Conservation (phyloP, 2,113 vertebrate genomes). For the Halcyon senegalensis region DNA sequence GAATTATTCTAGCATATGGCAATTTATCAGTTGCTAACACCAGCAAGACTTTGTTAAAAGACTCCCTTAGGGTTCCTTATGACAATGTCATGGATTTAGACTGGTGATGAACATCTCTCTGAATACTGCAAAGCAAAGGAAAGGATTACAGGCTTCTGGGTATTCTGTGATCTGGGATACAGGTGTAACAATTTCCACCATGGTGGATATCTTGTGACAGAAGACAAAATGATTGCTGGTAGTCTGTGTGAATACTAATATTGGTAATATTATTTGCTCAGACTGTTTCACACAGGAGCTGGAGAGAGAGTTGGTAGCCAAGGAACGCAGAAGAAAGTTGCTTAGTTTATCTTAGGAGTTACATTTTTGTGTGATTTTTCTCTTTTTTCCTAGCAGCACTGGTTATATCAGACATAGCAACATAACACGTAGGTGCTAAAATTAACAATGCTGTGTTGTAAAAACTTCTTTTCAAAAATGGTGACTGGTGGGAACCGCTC, state of each 20-base stretch:
- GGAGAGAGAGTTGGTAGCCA: neutral
- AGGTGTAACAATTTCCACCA: neutral
- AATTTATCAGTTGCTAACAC: neutral
- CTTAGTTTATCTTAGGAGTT: neutral
- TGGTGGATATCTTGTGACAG: neutral
- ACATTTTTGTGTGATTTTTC: neutral
- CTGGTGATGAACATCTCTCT: neutral
- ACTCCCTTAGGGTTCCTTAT: neutral
- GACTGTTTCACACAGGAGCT: neutral
- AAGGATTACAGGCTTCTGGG: neutral
- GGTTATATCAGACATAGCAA: neutral
- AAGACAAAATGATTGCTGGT: neutral
- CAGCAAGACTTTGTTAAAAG: neutral
- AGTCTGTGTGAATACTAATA: neutral
- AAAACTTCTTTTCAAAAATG: neutral
- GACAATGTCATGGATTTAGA: neutral
- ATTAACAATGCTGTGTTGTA: slow-evolving; percentile 25
- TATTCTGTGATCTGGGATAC: neutral
- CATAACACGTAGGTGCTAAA: slow-evolving; percentile 22
- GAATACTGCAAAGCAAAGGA: neutral
- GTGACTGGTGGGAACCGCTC: slow-evolving; percentile 15
- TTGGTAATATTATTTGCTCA: neutral
- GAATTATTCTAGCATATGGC: neutral
- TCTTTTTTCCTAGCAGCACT: neutral
- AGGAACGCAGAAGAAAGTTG: neutral